These are phyloP conservation scores for Leptarthrus brevirostris DNA, from an alignment of 2,888 invertebrate species.

Conservation along the genomic window DNA sequence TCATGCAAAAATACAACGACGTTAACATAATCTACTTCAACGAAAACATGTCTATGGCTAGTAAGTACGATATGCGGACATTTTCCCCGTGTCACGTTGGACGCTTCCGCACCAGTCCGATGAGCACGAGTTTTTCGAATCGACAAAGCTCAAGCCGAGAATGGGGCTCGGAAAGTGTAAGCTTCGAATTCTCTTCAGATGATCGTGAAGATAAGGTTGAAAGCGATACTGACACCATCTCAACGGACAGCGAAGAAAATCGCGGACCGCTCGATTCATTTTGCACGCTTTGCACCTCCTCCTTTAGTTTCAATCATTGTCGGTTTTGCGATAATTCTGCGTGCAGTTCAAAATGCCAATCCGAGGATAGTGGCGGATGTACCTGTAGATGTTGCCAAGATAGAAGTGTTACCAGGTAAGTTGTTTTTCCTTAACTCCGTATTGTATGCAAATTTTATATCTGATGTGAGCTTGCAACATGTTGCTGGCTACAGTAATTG, in stretches of 20 bases:
- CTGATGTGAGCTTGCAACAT: neutral
- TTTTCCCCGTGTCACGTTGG: conserved; percentile 60
- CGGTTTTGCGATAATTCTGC: conserved; percentile 64
- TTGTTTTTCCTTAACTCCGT: neutral
- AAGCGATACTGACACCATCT: conserved; percentile 36
- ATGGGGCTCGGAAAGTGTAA: conserved; percentile 60
- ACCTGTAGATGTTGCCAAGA: conserved; percentile 57
- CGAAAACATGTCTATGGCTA: conserved; percentile 67
- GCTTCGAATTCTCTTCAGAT: conserved; percentile 63
- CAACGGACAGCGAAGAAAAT: conserved; percentile 21
- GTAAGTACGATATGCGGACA: conserved; percentile 62
- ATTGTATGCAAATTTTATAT: neutral
- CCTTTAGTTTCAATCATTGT: conserved; percentile 66
- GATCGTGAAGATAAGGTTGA: conserved; percentile 55
- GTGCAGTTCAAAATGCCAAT: conserved; percentile 65
- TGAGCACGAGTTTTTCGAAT: conserved; percentile 58
- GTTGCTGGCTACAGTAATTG: no score
- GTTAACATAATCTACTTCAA: conserved; percentile 66
- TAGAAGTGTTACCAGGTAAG: conserved; percentile 54
- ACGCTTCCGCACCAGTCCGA: conserved; percentile 56
- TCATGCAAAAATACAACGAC: conserved; percentile 64
- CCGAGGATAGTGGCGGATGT: conserved; percentile 58
- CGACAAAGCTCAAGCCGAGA: conserved; percentile 49
- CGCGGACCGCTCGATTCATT: conserved; percentile 61
- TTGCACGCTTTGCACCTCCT: conserved; percentile 66